Conservation (phyloP, 2,888 invertebrate genomes). For the Ephialtes manifestator region DNA sequence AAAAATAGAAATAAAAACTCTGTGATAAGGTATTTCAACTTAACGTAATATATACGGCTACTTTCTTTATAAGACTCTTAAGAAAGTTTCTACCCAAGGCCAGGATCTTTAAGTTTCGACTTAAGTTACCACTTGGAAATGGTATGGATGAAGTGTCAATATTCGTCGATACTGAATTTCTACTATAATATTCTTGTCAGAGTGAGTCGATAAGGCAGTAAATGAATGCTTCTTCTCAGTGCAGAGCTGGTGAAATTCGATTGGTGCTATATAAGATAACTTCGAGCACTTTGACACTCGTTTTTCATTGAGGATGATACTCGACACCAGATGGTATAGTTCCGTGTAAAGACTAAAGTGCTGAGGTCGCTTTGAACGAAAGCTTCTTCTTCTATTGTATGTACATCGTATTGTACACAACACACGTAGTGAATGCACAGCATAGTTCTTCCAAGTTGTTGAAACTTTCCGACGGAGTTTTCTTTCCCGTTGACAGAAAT, state of each 20-base stretch:
- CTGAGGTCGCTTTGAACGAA: constrained; percentile 24
- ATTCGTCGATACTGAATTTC: background rate
- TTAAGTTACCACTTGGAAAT: too few species aligned
- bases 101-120: too few species aligned
- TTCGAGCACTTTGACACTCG: constrained; percentile 41
- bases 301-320: constrained; percentile 53
- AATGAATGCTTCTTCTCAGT: constrained; percentile 14
- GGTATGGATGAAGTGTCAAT: too few species aligned
- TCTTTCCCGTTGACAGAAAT: constrained; percentile 38
- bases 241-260: constrained; percentile 2
- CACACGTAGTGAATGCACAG: background rate
- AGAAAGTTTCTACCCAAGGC: too few species aligned
- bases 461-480: constrained; percentile 50
- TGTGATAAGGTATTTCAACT: too few species aligned
- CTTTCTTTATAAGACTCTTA: too few species aligned
- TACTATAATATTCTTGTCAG: background rate
- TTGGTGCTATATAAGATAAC: constrained; percentile 7
- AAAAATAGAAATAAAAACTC: too few species aligned
- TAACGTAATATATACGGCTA: too few species aligned
- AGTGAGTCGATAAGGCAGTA: background rate
- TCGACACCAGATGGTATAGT: constrained; percentile 13
- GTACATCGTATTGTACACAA: constrained; percentile 3
- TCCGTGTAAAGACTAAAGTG: constrained; percentile 15
- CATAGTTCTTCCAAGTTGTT: constrained; percentile 35
- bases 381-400: constrained; percentile 36